Conservation (phyloP, 2,888 invertebrate species). For the Cerastoderma edule region DNA sequence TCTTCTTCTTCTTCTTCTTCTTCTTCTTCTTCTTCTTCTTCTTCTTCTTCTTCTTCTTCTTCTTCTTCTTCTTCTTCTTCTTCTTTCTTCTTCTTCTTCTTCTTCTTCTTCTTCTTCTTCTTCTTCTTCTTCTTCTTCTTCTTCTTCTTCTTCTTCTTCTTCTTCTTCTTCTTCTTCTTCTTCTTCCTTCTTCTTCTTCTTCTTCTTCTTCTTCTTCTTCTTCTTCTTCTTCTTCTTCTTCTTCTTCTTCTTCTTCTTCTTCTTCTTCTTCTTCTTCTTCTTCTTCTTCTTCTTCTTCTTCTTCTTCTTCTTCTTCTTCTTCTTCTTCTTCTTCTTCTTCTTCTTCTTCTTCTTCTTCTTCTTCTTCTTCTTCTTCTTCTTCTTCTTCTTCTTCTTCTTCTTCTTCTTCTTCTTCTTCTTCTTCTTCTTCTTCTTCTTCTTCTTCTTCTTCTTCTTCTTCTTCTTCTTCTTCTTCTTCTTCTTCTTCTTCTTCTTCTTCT, state of each 20-base stretch:
- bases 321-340: not conserved
- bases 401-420: not conserved
- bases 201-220: not conserved
- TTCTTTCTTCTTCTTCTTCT: too few relatives aligned
- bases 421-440: not conserved
- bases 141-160: too few relatives aligned
- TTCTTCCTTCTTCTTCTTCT: not conserved
- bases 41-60: too few relatives aligned
- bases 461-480: not conserved
- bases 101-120: too few relatives aligned
- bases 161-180: too few relatives aligned
- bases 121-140: too few relatives aligned
- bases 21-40: too few relatives aligned
- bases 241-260: not conserved
- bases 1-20: too few relatives aligned
- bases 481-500: not conserved
- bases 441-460: not conserved
- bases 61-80: too few relatives aligned
- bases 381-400: not conserved
- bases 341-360: not conserved
- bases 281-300: not conserved
- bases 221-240: not conserved
- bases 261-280: not conserved
- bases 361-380: not conserved
- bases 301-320: not conserved